Evolutionary conservation across 2,113 vertebrate species (phyloP), one percentile per base, ranked within the genome.

Genomic region (Dinomys branickii): DNA sequence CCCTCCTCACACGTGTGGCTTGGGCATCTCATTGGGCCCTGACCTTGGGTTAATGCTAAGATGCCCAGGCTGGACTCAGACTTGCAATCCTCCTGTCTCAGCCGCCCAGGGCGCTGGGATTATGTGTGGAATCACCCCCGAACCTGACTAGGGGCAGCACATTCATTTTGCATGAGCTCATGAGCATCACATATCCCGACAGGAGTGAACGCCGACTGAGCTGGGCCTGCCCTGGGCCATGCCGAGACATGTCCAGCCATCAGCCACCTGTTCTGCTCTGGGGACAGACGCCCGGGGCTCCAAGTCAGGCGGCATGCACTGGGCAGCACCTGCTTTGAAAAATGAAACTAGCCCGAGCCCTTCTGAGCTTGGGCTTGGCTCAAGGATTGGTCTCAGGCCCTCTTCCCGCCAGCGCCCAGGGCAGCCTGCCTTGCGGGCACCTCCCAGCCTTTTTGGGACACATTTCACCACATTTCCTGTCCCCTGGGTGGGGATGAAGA

Each of bases 191-290:
- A 3, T 7, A 1, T 0, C 56, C 63, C 19, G 50, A 14, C 20
- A 6, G 3, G 22, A 30, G 63, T 33, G 63, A 17, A 0, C 22
- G 3, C 41, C 5, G 12, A 2, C 6, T 0, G 38, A 54, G 50
- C 13, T 3, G 78, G 78, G n/a, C 52, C 52, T 11, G 78, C 10
- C 52, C 20, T 9, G 17, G 50, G 52, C 35, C 52, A 30, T 28
- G 5, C 33, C 22, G n/a, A 16, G 71, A 38, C 19, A 33, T 38
- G 9, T 11, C 0, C 0, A 0, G 59, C n/a, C 50, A 50, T 28
- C 38, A 4, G 16, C 2, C 0, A 35, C 85, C 30, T 71, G 35
- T 77, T 59, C 33, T 38, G 19, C 69, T 17, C 35, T 20, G 61
- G 56, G 50, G 50, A 85, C n/a, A 67, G 91, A 54, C 22, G 17